Evolutionary conservation across 64 coral and sea anemone species (phyloP), one percentile per base, ranked within the genome.

Genomic region (Astreopora myriophthalma): DNA sequence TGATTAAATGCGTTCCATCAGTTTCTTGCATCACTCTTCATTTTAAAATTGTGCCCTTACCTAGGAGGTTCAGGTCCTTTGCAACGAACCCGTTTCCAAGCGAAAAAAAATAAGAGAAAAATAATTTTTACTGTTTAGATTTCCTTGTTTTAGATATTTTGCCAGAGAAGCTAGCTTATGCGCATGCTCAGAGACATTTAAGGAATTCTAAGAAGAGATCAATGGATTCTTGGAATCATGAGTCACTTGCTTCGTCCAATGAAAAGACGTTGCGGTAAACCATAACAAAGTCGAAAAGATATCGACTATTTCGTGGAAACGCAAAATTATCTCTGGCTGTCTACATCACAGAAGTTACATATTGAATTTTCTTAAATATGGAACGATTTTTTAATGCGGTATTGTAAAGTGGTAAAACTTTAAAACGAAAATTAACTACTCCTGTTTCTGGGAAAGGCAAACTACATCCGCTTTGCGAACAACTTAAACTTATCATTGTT

Each of bases 161-260:
- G 70, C 70, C 37, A 73, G 32, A 14, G 70, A 83, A 83, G 79
- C 48, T 32, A 25, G 4, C 19, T 14, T 22, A 3, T 65, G 55
- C 30, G 79, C 79, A 83, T 60, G 58, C 79, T 83, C 79, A 83
- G 20, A 64, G 31, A 20, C 60, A 64, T 63, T 13, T 14, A 55
- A 16, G 19, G 31, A n/a, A 83, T 83, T 83, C 79, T 61, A 3
- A 34, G 79, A 83, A 83, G 20, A 37, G 3, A 19, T 10, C 14
- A 65, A 24, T 20, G 20, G 3, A 19, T 79, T 79, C 75, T 57
- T 46, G 75, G 75, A 79, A 79, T 55, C 26, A 30, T 28, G 8
- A 29, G 23, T 27, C 48, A 1, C 23, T 64, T 64, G 61, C 20
- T 46, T 46, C 42, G 42, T 11, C 42, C 42, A 46, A 46, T 46